Evolutionary conservation across 2,888 invertebrate genomes (phyloP), one percentile per base, ranked within the genome.

Genomic region (Amphipoea oculea): DNA sequence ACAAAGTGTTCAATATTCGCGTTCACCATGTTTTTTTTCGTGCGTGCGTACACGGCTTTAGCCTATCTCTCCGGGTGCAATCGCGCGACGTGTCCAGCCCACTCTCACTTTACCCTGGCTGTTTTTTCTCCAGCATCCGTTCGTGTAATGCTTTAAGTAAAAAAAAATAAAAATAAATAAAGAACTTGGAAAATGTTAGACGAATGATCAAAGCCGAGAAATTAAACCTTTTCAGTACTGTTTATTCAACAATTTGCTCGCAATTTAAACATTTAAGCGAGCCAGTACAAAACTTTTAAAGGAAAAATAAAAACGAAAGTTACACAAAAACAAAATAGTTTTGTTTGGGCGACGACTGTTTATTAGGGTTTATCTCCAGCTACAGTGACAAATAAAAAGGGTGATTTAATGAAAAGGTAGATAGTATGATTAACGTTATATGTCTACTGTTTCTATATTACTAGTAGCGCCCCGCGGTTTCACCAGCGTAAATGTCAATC

Each of bases 341-440:
- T 62, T 63, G 29, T 63, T 73, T 42, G 20, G 7, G 3, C 48
- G 40, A 73, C 48, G 23, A 40, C 20, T 11, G 4, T 66, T 62
- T 63, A 72, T 42, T 62, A 20, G 29, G 36, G 45, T 65, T 79
- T 85, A 63, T 74, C 54, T 85, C 45, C 11, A 62, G 23, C 12
- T 78, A 67, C 62, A 51, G 23, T 57, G 45, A 54, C 66, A 62
- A 71, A 62, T 57, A 78, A 81, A 83, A 71, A 62, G 17, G 42
- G 3, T 45, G 4, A 71, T 54, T 71, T 42, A 40, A 48, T 80
- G n/a, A 73, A 70, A 82, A 67, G n/a, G 67, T 62, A 57, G 42
- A 74, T 40, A 48, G 40, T 40, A 82, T 82, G 45, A 73, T 54
- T 60, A 14, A 60, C 48, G 40, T 66, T 54, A 29, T 40, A 1